Base-by-base conservation (phyloP, 2,797 vertebrate genomes). In the Rhinogobio ventralis region DNA sequence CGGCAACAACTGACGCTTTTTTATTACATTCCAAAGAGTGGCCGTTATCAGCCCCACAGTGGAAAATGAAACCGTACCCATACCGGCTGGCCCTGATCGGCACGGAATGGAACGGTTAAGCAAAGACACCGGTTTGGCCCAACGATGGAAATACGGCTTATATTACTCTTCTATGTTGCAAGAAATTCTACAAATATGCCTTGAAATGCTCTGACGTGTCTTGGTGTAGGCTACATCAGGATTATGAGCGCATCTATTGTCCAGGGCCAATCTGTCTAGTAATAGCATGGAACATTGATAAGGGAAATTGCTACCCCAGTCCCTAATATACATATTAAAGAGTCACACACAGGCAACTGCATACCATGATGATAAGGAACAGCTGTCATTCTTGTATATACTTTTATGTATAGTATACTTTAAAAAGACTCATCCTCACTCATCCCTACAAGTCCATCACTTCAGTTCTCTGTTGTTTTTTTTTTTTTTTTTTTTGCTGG, bases 291-390 rank as follows among this genome's bases (percentile, higher is more conserved):
- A 19, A 36, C 72, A 75, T 73, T 72, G 72, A 74, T 53, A 74
- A 72, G 69, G 23, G 25, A 72, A 72, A 46, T 72, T 72, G 28
- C 46, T 74, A 53, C 25, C 46, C 28, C 17, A 46, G 42, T 71
- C 7, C 69, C 42, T 49, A 53, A 23, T 74, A 74, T 20, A 13
- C 28, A 74, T 74, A 53, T 53, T 74, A 53, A 33, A 74, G 72
- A 33, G 49, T 51, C 46, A 33, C 11, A 53, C 25, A 57, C 13
- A 42, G 53, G 33, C 53, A 42, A 53, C 33, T 39, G 7, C 57
- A 76, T 39, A 20, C 76, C 7, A 39, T 60, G 73, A 57, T 76
- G 74, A 76, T 76, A 60, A 76, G 74, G 3, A 77, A 14, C 20
- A 60, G 13, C 33, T 60, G 20, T 60, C 23, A 77, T 42, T 60